Base-by-base conservation (phyloP, 2,888 invertebrate genomes). In the Xestia sexstrigata region DNA sequence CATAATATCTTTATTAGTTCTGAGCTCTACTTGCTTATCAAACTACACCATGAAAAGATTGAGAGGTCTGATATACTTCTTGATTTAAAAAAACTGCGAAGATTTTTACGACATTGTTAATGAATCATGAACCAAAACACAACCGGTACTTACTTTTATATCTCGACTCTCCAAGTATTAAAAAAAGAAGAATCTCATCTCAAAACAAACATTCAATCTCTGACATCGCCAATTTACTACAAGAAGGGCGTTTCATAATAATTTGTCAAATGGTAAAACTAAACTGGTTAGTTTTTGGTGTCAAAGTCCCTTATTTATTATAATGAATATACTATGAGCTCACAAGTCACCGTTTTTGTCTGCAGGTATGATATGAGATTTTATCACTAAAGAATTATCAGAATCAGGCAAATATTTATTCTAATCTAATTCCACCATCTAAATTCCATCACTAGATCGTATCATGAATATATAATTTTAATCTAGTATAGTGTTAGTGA, bases 381-480 rank as follows among this genome's bases (percentile, higher is more conserved):
- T 20, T 26, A n/a, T 47, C 15, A 20, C 26, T n/a, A 30, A 30
- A 11, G 4, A 26, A 20, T 47, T 8, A 42, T 45, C 42, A 47
- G 6, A 35, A 60, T 26, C n/a, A 39, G 2, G 17, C 15, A 30
- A 55, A 55, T 42, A 62, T 79, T 52, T 55, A 76, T 47, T 63
- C n/a, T 9, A n/a, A 8, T 17, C 39, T 47, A 62, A 76, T 52
- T 39, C 8, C 30, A 45, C 9, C 17, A 0, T 30, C n/a, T 42
- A 17, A 73, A 70, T 70, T 70, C 45, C 63, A 71, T 70, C 6
- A 30, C 11, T 26, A 47, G 15, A 35, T 58, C 39, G n/a, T 26
- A 76, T 67, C 35, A 47, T 63, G 47, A 55, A 47, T 68, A 49
- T 20, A 74, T 26, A 62, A 82, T 82, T 52, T 52, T 26, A 63